Conservation (phyloP, 2,797 vertebrate species). For the Pangasius sanitwongsei region DNA sequence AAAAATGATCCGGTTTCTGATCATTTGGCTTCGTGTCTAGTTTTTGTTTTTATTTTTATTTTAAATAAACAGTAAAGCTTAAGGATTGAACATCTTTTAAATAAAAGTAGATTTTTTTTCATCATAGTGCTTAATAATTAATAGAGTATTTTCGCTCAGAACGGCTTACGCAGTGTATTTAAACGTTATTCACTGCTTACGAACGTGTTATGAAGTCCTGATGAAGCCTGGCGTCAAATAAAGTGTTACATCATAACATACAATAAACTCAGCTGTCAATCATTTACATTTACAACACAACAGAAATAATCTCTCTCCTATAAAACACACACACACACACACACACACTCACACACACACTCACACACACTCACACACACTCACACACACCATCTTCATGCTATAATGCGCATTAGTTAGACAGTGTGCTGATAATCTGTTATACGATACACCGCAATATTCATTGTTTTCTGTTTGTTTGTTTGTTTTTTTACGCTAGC, state of each 20-base stretch:
- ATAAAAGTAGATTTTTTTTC: not conserved
- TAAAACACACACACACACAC: not conserved
- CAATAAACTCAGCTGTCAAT: not conserved
- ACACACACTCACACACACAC: not conserved
- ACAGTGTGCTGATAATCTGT: not conserved
- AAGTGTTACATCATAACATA: not conserved
- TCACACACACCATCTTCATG: too few species aligned
- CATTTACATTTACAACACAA: not conserved
- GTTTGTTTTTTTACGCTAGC: too few species aligned
- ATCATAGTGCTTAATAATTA: not conserved
- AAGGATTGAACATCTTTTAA: not conserved
- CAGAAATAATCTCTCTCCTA: not conserved
- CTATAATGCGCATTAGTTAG: not conserved
- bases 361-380: not conserved
- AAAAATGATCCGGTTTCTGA: too few species aligned
- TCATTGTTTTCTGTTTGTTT: too few species aligned
- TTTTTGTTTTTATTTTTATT: not conserved
- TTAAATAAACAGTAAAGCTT: not conserved
- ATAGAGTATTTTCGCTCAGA: not conserved
- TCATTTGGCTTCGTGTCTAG: not conserved
- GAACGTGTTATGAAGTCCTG: not conserved
- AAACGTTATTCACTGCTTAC: not conserved
- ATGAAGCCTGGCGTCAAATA: not conserved
- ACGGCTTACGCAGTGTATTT: too few species aligned
- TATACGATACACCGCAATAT: not conserved